Evolutionary conservation across 2,113 vertebrate genomes (phyloP).

Genomic region (Neodontobutis hainanensis): DNA sequence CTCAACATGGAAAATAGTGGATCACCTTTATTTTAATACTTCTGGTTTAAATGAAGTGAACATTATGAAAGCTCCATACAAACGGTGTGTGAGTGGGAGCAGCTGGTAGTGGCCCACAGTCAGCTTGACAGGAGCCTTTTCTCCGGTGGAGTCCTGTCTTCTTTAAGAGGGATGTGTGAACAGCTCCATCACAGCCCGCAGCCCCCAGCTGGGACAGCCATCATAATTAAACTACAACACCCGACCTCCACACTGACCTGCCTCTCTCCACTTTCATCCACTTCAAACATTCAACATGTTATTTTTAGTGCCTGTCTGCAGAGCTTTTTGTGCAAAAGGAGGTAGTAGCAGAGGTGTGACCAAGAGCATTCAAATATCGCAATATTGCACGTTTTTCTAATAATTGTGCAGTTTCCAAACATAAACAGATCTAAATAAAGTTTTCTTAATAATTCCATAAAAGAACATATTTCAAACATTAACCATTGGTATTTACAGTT

Average conservation of each 20-base stretch:
- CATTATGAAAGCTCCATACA: neutral
- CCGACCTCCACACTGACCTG: constrained; percentile 23
- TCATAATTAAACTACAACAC: constrained; percentile 70
- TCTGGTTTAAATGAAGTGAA: too few species aligned
- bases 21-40: too few species aligned
- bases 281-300: neutral
- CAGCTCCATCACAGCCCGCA: constrained; percentile 66
- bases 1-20: too few species aligned
- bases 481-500: too few species aligned
- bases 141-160: constrained; percentile 43
- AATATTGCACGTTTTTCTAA: too few species aligned
- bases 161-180: constrained; percentile 65
- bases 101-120: constrained; percentile 46
- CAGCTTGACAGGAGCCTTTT: constrained; percentile 62
- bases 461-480: too few species aligned
- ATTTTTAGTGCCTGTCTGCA: neutral
- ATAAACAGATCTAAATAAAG: too few species aligned
- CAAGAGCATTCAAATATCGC: too few species aligned
- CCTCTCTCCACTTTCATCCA: constrained; percentile 2
- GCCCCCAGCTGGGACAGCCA: constrained; percentile 52
- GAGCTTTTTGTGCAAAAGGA: neutral
- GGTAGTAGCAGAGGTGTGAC: neutral
- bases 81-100: constrained; percentile 23
- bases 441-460: too few species aligned
- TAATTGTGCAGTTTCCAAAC: too few species aligned